Evolutionary conservation across 1,140 invertebrate species (phyloP).

Genomic region (Acromyrmex charruanus): DNA sequence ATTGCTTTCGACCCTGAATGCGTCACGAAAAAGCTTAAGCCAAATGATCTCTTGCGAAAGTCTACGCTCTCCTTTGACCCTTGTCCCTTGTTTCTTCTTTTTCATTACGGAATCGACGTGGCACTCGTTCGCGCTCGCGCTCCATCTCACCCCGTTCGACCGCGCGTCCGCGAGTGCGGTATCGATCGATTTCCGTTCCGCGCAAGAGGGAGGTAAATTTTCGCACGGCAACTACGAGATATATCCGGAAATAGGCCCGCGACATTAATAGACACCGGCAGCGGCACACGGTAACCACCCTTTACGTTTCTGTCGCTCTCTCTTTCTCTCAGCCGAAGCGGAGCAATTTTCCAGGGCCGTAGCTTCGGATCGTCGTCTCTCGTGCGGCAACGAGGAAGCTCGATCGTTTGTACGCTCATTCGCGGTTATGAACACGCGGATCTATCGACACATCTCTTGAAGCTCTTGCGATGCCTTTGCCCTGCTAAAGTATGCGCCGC

Average conservation of each 20-base stretch:
- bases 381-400: slow-evolving; percentile 46
- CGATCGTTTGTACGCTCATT: slow-evolving; percentile 11
- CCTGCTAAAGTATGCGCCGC: neutral
- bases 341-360: slow-evolving; percentile 62
- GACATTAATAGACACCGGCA: slow-evolving; percentile 76
- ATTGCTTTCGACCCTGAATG: neutral
- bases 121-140: neutral
- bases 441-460: slow-evolving; percentile 18
- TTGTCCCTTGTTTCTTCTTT: neutral
- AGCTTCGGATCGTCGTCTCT: slow-evolving; percentile 49
- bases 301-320: slow-evolving; percentile 36
- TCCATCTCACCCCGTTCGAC: slow-evolving; percentile 50
- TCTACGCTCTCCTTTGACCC: neutral
- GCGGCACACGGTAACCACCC: slow-evolving; percentile 64
- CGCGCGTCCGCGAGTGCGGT: slow-evolving; percentile 35
- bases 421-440: slow-evolving; percentile 42
- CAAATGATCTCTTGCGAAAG: neutral
- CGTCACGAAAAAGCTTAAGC: neutral
- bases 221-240: slow-evolving; percentile 76
- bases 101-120: slow-evolving; percentile 1
- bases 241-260: slow-evolving; percentile 76
- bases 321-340: slow-evolving; percentile 27
- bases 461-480: slow-evolving; percentile 38
- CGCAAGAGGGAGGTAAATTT: slow-evolving; percentile 70
- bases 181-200: slow-evolving; percentile 72